Conservation (phyloP, 92 coral and sea anemone genomes). For the Desmophyllum pertusum region DNA sequence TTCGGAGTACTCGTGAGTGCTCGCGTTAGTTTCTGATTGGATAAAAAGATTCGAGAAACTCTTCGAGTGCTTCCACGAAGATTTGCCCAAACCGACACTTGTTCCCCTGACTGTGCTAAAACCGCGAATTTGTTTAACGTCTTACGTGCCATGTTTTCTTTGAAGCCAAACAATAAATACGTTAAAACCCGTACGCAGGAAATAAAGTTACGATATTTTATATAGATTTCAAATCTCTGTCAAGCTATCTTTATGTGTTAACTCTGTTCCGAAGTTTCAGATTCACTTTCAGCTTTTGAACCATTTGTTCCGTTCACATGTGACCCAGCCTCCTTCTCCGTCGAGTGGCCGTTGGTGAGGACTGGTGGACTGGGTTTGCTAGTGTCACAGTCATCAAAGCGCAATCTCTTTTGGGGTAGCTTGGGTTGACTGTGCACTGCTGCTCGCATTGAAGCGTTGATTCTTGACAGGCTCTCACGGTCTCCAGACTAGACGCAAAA, state of each 20-base stretch:
- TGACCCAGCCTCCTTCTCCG: constrained; percentile 12
- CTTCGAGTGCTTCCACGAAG: no score
- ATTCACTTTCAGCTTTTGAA: neutral
- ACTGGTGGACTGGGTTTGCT: neutral
- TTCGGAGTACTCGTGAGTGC: no score
- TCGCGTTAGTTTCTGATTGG: no score
- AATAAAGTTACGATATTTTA: neutral
- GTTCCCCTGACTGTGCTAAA: no score
- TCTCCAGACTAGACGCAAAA: constrained; percentile 55
- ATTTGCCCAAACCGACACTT: no score
- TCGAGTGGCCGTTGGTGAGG: constrained; percentile 27
- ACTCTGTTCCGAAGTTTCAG: neutral
- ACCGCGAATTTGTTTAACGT: neutral
- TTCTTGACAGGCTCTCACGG: constrained; percentile 62
- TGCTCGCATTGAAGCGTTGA: constrained; percentile 66
- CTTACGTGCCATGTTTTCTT: neutral
- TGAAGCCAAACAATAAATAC: neutral
- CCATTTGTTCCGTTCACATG: constrained; percentile 11
- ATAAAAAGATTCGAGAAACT: no score
- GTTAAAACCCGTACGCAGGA: neutral
- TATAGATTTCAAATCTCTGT: neutral
- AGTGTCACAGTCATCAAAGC: constrained; percentile 52
- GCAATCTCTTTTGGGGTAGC: constrained; percentile 55
- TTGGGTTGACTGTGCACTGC: constrained; percentile 36
- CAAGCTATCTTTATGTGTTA: neutral